Evolutionary conservation across 2,113 vertebrate genomes (phyloP).

Genomic region (Ariopsis seemanni): DNA sequence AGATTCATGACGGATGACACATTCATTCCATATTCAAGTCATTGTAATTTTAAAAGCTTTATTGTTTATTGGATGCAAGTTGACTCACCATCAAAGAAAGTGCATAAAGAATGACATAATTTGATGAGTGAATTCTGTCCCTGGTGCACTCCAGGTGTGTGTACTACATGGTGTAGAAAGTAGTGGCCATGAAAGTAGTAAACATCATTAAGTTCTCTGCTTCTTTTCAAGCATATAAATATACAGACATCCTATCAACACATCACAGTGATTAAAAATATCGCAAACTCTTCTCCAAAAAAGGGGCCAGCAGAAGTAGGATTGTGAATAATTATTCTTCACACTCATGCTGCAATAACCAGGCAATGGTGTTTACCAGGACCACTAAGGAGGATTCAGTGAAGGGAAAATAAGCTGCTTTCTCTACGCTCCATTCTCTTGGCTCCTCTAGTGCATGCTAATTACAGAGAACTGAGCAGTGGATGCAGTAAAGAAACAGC

Average conservation of each 20-base stretch:
- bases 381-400: not conserved
- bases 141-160: not conserved
- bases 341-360: not conserved
- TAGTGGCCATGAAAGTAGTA: not conserved
- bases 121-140: too few species aligned
- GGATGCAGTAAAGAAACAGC: not conserved
- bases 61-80: not conserved
- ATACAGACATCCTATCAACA: not conserved
- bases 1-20: not conserved
- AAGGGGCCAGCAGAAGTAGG: not conserved
- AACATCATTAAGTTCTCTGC: not conserved
- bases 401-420: constrained; percentile 9
- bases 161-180: not conserved
- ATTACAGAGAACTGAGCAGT: constrained; percentile 4
- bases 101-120: not conserved
- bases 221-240: constrained; percentile 3
- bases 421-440: not conserved
- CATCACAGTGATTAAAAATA: not conserved
- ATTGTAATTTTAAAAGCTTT: not conserved
- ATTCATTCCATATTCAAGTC: not conserved
- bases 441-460: not conserved
- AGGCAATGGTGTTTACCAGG: constrained; percentile 5
- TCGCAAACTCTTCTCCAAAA: not conserved
- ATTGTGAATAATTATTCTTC: not conserved
- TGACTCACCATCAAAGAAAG: not conserved